A percentile compares a stretch with the other conserved stretches of the same genome.
phyloP scores from a whole-genome alignment of 2,888 invertebrate genomes.

The Neocrepidodera transversa region DNA sequence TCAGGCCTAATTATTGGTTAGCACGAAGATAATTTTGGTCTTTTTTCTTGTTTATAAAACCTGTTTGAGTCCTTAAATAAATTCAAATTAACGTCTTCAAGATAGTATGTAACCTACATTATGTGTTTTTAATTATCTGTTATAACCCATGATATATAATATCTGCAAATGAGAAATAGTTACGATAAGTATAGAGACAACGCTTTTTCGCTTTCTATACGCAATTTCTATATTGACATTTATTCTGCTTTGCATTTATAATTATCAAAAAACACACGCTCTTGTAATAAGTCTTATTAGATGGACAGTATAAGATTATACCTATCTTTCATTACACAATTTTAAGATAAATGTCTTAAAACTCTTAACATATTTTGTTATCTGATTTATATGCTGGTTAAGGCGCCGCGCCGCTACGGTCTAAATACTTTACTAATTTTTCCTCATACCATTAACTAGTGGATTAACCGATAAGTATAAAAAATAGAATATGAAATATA shows the following conservation, averaged over 20 bases:
- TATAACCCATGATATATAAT: slow-evolving; percentile 28
- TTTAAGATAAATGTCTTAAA: neutral
- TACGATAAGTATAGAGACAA: slow-evolving; percentile 11
- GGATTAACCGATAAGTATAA: too few species aligned
- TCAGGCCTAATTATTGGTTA: slow-evolving; percentile 35
- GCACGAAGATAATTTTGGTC: slow-evolving; percentile 33
- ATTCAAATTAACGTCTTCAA: slow-evolving; percentile 33
- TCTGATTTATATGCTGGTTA: too few species aligned
- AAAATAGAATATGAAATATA: neutral
- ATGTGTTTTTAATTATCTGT: slow-evolving; percentile 33
- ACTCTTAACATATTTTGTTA: neutral
- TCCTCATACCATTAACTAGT: too few species aligned
- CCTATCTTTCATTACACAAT: neutral
- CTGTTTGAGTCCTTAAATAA: slow-evolving; percentile 33
- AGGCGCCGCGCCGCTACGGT: too few species aligned
- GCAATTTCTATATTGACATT: neutral
- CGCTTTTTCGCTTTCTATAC: slow-evolving; percentile 8
- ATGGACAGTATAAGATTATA: neutral
- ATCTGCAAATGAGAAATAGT: slow-evolving; percentile 31
- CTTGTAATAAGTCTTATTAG: neutral
- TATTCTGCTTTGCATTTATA: slow-evolving; percentile 15
- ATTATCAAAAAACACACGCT: slow-evolving; percentile 9
- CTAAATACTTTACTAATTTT: too few species aligned
- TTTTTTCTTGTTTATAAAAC: slow-evolving; percentile 34
- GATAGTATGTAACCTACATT: slow-evolving; percentile 31